phyloP scores from a whole-genome alignment of 35 echinoderm and acorn worm genomes.

The Stichopus chloronotus region DNA sequence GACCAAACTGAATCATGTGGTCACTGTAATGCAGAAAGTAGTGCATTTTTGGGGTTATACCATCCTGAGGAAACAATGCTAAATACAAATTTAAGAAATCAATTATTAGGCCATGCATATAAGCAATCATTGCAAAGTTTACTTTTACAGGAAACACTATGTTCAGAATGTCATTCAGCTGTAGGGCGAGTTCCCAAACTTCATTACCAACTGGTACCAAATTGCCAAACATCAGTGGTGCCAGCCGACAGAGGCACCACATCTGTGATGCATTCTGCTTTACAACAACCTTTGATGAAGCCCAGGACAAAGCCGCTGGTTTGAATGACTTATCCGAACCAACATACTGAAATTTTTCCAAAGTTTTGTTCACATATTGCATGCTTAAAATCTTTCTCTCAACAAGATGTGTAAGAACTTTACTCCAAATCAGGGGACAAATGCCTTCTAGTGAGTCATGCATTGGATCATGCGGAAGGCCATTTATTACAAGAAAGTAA shows the following conservation, averaged over 20 bases:
- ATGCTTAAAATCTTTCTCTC: neutral
- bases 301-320: neutral
- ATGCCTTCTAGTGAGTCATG: neutral
- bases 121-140: neutral
- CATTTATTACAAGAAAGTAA: constrained; percentile 12
- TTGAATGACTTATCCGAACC: neutral
- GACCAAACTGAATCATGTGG: constrained; percentile 14
- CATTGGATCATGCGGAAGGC: neutral
- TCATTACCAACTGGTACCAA: neutral
- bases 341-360: neutral
- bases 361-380: neutral
- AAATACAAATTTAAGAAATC: no score
- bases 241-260: neutral
- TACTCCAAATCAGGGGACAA: neutral
- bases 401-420: neutral
- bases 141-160: neutral
- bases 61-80: neutral
- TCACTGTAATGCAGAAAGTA: constrained; percentile 27
- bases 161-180: neutral
- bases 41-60: constrained; percentile 10
- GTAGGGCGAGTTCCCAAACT: neutral
- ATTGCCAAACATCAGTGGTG: neutral
- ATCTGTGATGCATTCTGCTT: constrained; percentile 12
- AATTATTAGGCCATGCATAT: constrained; percentile 1
- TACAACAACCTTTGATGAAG: neutral